Percentiles rank a stretch among this genome's conserved stretches.
Conservation (phyloP, 2,113 vertebrate genomes). For the Odobenus rosmarus region DNA sequence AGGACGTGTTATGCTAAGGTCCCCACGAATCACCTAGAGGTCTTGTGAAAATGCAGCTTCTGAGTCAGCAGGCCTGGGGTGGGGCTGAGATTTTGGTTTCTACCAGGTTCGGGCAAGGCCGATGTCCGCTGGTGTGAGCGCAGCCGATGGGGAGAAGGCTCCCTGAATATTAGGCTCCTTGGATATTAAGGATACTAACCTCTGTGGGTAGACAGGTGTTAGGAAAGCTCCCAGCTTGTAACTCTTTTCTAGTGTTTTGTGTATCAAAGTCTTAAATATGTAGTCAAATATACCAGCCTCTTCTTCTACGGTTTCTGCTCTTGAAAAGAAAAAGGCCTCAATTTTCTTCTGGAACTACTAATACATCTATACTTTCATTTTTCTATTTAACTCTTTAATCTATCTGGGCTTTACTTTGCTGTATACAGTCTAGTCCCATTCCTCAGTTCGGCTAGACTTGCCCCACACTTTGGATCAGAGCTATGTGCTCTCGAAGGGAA, state of each 20-base stretch:
- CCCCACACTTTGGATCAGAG: neutral
- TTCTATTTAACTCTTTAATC: neutral
- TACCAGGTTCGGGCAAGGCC: neutral
- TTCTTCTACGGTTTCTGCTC: neutral
- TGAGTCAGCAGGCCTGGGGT: slow-evolving; percentile 22
- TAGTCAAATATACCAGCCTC: neutral
- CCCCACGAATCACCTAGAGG: neutral
- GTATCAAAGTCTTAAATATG: neutral
- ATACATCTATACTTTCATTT: neutral
- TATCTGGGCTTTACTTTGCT: neutral
- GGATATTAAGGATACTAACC: neutral
- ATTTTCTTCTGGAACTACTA: neutral
- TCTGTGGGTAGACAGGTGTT: neutral
- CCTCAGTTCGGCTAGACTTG: neutral
- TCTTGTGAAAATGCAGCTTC: slow-evolving; percentile 37
- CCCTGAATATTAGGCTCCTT: neutral
- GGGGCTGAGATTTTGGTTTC: neutral
- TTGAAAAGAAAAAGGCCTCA: neutral
- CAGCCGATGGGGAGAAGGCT: neutral
- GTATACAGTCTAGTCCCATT: neutral
- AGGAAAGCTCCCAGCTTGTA: neutral
- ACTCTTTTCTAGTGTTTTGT: neutral
- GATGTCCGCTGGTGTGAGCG: rapidly evolving
- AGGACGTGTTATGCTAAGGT: neutral
- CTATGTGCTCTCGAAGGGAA: neutral